These are phyloP conservation scores for Trachymyrmex septentrionalis DNA, from an alignment of 1,140 invertebrate species.

Conservation along the genomic window DNA sequence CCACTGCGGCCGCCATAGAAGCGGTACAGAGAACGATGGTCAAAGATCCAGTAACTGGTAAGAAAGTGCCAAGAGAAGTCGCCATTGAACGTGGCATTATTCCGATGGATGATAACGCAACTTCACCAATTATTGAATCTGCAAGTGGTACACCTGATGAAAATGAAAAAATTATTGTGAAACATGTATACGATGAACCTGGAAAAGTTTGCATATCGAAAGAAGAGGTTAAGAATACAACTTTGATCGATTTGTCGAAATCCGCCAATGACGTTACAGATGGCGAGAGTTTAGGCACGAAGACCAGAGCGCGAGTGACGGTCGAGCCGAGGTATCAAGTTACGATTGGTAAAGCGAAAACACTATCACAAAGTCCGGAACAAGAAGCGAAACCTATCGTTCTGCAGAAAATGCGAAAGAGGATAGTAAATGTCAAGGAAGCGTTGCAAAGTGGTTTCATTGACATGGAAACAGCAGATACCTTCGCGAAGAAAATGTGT, in stretches of 20 bases:
- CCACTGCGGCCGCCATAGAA: conserved; percentile 87
- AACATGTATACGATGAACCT: conserved; percentile 26
- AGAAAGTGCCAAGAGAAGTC: conserved; percentile 92
- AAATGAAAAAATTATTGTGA: not conserved
- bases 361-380: conserved; percentile 87
- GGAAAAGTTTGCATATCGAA: conserved; percentile 1
- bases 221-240: not conserved
- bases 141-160: not conserved
- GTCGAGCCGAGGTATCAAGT: conserved; percentile 91
- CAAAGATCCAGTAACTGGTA: conserved; percentile 92
- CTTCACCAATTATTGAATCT: conserved; percentile 75
- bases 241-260: conserved; percentile 1
- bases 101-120: conserved; percentile 77
- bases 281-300: conserved; percentile 86
- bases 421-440: conserved; percentile 90
- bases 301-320: conserved; percentile 88
- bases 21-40: conserved; percentile 89
- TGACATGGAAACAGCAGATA: conserved; percentile 90
- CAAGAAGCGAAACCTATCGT: conserved; percentile 90
- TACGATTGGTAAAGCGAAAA: conserved; percentile 88
- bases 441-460: conserved; percentile 92
- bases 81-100: conserved; percentile 93
- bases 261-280: conserved; percentile 78
- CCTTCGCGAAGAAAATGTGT: conserved; percentile 88
- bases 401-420: conserved; percentile 92